phyloP scores from a whole-genome alignment of 1,140 invertebrate genomes.

The Phortica variegata region DNA sequence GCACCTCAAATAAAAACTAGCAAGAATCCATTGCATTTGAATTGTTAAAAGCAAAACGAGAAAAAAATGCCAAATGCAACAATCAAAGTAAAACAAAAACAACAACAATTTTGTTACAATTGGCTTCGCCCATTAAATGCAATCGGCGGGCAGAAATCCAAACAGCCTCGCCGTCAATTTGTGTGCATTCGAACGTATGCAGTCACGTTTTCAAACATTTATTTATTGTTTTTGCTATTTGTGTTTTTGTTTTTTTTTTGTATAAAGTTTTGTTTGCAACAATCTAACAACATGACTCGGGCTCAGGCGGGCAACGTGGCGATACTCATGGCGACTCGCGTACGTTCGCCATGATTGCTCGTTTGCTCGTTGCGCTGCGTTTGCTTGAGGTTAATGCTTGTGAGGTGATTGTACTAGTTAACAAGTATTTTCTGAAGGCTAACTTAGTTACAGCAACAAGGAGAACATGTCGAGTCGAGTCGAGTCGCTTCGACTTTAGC shows the following conservation, averaged over 20 bases:
- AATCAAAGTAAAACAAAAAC: too few relatives aligned
- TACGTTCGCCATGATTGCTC: constrained; percentile 14
- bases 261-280: background rate
- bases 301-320: constrained; percentile 1
- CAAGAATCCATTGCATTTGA: too few relatives aligned
- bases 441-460: constrained; percentile 14
- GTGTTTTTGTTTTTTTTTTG: background rate
- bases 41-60: too few relatives aligned
- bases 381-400: background rate
- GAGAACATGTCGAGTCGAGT: background rate
- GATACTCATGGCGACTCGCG: constrained; percentile 36
- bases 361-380: background rate
- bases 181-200: too few relatives aligned
- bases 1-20: too few relatives aligned
- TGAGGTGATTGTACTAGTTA: constrained; percentile 49
- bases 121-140: constrained; percentile 37
- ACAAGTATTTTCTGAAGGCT: constrained; percentile 52
- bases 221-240: background rate
- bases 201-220: background rate
- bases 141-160: constrained; percentile 13
- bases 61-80: too few relatives aligned
- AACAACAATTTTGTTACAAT: constrained; percentile 5
- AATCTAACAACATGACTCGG: constrained; percentile 43
- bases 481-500: too few relatives aligned
- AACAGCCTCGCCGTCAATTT: background rate